Evolutionary conservation across 1,140 invertebrate genomes (phyloP).

Genomic region (Sinella curviseta): DNA sequence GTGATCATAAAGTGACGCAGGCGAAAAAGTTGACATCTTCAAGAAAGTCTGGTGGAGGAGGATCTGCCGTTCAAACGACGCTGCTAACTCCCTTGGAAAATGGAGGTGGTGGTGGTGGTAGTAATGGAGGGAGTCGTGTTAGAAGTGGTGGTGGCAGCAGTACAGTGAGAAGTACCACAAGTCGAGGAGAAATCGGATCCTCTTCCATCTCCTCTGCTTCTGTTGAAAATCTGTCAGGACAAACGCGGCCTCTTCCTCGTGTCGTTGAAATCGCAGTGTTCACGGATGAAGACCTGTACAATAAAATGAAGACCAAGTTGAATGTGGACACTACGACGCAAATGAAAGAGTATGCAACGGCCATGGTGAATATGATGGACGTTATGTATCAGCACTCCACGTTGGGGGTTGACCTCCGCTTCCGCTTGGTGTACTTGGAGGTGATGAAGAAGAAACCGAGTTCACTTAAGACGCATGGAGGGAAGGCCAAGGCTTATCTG

Average conservation of each 20-base stretch:
- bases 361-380: slow-evolving; percentile 53
- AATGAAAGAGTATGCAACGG: slow-evolving; percentile 51
- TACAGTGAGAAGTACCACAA: neutral
- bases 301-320: slow-evolving; percentile 50
- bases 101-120: neutral
- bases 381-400: slow-evolving; percentile 51
- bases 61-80: neutral
- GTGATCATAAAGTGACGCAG: neutral
- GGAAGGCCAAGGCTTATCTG: slow-evolving; percentile 53
- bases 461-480: slow-evolving; percentile 43
- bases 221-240: neutral
- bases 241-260: neutral
- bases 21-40: neutral
- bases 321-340: slow-evolving; percentile 50
- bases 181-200: neutral
- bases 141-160: neutral
- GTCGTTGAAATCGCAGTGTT: slow-evolving; percentile 53
- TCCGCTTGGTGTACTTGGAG: slow-evolving; percentile 52
- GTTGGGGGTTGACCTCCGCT: slow-evolving; percentile 50
- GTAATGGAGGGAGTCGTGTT: neutral
- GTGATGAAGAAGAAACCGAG: slow-evolving; percentile 51
- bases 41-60: neutral
- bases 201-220: neutral
- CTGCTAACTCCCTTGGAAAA: neutral
- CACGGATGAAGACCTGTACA: slow-evolving; percentile 51